Percentiles rank a stretch among this genome's conserved stretches.
These are phyloP conservation scores for Calcarius lapponicus DNA, from an alignment of 2,797 vertebrate genomes.

Conservation along the genomic window DNA sequence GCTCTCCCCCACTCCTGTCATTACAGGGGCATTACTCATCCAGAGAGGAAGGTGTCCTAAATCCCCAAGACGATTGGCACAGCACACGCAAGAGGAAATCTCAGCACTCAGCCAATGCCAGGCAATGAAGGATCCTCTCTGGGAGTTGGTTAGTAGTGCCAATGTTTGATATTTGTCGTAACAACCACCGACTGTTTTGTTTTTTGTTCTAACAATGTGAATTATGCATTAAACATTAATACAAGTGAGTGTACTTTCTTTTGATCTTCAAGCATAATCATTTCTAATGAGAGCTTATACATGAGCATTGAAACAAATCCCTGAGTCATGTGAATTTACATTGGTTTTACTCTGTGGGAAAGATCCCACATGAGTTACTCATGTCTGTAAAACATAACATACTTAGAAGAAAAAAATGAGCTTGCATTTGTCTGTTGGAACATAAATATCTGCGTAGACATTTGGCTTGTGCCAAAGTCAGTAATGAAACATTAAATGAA, in stretches of 20 bases:
- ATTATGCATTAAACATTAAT: slow-evolving; percentile 67
- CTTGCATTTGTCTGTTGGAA: slow-evolving; percentile 25
- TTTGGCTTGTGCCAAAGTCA: background rate
- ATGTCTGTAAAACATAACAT: slow-evolving; percentile 41
- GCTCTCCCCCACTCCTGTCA: background rate
- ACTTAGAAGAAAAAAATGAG: slow-evolving; percentile 8
- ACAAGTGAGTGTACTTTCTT: slow-evolving; percentile 58
- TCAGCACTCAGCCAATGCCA: background rate
- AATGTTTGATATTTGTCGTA: slow-evolving; percentile 53
- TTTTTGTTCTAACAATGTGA: slow-evolving; percentile 62
- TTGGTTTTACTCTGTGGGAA: slow-evolving; percentile 61
- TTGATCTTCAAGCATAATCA: slow-evolving; percentile 62
- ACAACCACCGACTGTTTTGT: slow-evolving; percentile 41
- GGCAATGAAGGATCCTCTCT: slow-evolving; percentile 37
- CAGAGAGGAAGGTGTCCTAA: background rate
- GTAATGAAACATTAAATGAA: slow-evolving; percentile 3
- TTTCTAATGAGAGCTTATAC: slow-evolving; percentile 68
- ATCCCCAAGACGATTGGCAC: background rate
- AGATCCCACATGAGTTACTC: slow-evolving; percentile 57
- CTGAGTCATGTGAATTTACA: slow-evolving; percentile 66
- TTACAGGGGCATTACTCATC: background rate
- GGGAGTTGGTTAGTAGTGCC: slow-evolving; percentile 26
- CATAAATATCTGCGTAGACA: background rate
- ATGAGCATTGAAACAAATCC: slow-evolving; percentile 62
- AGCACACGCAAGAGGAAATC: background rate